These are phyloP conservation scores for Kryptolebias marmoratus DNA, from an alignment of 2,113 vertebrate species.

Conservation along the genomic window DNA sequence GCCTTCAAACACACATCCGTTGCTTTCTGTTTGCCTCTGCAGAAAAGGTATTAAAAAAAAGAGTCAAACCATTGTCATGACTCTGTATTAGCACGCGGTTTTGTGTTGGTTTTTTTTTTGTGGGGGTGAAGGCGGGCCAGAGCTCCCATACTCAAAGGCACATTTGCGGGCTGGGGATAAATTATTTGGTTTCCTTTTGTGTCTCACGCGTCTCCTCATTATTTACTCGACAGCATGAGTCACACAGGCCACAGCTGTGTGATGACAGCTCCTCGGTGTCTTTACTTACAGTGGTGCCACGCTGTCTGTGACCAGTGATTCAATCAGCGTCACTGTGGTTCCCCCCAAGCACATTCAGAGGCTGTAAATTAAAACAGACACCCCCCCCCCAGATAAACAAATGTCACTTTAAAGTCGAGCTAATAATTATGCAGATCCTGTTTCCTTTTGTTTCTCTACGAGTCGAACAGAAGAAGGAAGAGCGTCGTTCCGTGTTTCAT, in stretches of 20 bases:
- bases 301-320: slow-evolving; percentile 33
- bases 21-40: slow-evolving; percentile 32
- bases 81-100: neutral
- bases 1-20: slow-evolving; percentile 56
- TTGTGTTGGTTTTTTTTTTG: neutral
- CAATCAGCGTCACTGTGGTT: slow-evolving; percentile 23
- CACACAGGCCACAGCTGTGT: slow-evolving; percentile 2
- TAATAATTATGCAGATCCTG: neutral
- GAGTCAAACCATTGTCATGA: slow-evolving; percentile 12
- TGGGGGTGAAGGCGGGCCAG: neutral
- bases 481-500: slow-evolving; percentile 1
- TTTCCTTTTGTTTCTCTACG: neutral
- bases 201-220: slow-evolving; percentile 2
- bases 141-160: slow-evolving; percentile 26
- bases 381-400: neutral
- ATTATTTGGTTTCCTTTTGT: slow-evolving; percentile 14
- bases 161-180: neutral
- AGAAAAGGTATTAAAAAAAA: slow-evolving; percentile 12
- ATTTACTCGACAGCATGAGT: slow-evolving; percentile 11
- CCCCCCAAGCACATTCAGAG: neutral
- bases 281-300: slow-evolving; percentile 12
- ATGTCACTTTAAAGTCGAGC: neutral
- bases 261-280: slow-evolving; percentile 2
- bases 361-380: neutral
- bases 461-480: neutral